These are phyloP conservation scores for Idaea straminata DNA, from an alignment of 2,888 invertebrate genomes.

Conservation along the genomic window DNA sequence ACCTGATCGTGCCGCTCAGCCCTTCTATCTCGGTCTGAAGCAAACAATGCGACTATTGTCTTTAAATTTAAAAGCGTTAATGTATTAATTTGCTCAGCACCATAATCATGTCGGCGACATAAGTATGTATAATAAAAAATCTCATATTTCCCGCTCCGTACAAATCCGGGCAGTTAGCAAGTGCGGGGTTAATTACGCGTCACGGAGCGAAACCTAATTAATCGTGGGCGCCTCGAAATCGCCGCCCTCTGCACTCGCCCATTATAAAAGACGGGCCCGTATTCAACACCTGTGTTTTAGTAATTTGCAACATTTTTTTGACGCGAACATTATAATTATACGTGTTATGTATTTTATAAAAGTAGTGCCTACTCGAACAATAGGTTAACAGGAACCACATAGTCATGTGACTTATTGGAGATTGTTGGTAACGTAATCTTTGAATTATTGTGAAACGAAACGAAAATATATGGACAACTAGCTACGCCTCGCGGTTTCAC, in stretches of 20 bases:
- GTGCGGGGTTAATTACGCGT: constrained; percentile 49
- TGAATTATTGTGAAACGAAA: too few relatives aligned
- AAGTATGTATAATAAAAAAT: constrained; percentile 23
- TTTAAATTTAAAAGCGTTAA: constrained; percentile 37
- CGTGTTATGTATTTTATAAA: background rate
- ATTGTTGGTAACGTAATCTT: too few relatives aligned
- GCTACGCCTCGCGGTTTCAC: too few relatives aligned
- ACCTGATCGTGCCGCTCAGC: constrained; percentile 91
- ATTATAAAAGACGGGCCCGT: constrained; percentile 45
- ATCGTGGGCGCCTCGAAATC: constrained; percentile 39
- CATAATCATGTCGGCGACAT: constrained; percentile 12
- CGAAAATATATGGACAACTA: too few relatives aligned
- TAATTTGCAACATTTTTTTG: constrained; percentile 48
- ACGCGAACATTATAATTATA: constrained; percentile 33
- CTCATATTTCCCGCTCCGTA: constrained; percentile 28
- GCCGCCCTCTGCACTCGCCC: constrained; percentile 27
- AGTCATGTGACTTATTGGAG: too few relatives aligned
- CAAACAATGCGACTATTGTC: constrained; percentile 53
- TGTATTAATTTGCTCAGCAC: constrained; percentile 23
- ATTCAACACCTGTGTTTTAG: constrained; percentile 51
- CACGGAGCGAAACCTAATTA: constrained; percentile 53
- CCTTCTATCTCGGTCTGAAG: constrained; percentile 93
- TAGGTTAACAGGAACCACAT: too few relatives aligned
- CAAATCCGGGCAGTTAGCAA: constrained; percentile 37
- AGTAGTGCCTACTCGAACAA: too few relatives aligned